A percentile compares a stretch with the other conserved stretches of the same genome.
Evolutionary conservation across 1,140 invertebrate species (phyloP).

Genomic region (Leptinotarsa lineolata): DNA sequence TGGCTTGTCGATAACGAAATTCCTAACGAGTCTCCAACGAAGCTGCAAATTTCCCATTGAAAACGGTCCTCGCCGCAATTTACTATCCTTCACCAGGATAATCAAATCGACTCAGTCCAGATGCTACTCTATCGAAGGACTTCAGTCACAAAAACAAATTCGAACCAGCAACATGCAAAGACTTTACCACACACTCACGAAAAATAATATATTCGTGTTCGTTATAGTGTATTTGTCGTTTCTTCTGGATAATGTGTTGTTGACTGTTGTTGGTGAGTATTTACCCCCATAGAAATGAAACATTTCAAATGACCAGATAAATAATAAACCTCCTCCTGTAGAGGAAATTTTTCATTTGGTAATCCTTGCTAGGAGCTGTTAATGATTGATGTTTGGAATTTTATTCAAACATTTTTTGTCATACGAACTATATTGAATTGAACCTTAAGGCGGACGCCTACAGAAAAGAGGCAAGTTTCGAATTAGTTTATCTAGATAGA

Average conservation of each 20-base stretch:
- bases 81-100: slow-evolving; percentile 32
- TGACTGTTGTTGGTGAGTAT: slow-evolving; percentile 78
- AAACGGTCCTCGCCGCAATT: slow-evolving; percentile 40
- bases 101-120: slow-evolving; percentile 30
- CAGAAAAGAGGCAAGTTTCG: no score
- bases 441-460: no score
- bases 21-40: slow-evolving; percentile 37
- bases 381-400: no score
- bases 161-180: slow-evolving; percentile 25
- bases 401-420: no score
- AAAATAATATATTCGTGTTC: slow-evolving; percentile 58
- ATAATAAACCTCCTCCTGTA: no score
- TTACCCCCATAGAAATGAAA: neutral
- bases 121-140: slow-evolving; percentile 29
- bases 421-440: no score
- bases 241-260: slow-evolving; percentile 75
- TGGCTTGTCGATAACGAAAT: slow-evolving; percentile 38
- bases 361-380: no score
- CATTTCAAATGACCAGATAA: neutral
- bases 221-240: slow-evolving; percentile 70
- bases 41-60: slow-evolving; percentile 51
- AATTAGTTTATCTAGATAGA: no score
- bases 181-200: slow-evolving; percentile 35
- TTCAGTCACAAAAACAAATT: slow-evolving; percentile 13
- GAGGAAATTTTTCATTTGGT: no score